phyloP scores from a whole-genome alignment of 1,140 invertebrate genomes.

The Trichomalopsis sarcophagae region DNA sequence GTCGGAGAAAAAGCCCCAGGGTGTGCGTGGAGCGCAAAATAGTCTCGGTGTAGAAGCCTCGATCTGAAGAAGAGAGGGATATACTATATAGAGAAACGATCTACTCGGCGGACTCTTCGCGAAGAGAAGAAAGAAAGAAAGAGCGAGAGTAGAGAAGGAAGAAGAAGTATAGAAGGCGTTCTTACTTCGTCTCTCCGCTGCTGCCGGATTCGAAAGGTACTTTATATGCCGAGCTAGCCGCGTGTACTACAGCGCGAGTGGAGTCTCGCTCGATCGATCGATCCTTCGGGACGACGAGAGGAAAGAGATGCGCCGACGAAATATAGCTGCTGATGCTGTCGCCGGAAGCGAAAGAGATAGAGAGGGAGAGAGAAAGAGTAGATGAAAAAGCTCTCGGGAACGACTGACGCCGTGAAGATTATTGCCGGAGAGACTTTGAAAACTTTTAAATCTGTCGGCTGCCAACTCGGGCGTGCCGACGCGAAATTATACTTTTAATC shows the following conservation, averaged over 20 bases:
- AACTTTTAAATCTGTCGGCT: slow-evolving; percentile 60
- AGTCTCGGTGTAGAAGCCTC: neutral
- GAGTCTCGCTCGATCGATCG: slow-evolving; percentile 56
- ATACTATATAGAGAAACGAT: neutral
- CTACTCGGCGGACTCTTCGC: neutral
- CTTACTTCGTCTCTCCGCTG: slow-evolving; percentile 18
- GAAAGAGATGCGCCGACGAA: slow-evolving; percentile 51
- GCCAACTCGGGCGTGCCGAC: slow-evolving; percentile 50
- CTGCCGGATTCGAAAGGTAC: slow-evolving; percentile 19
- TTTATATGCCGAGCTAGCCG: slow-evolving; percentile 8
- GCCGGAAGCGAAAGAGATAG: slow-evolving; percentile 11
- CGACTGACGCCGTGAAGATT: slow-evolving; percentile 34
- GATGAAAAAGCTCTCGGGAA: slow-evolving; percentile 19
- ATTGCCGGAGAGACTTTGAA: slow-evolving; percentile 48
- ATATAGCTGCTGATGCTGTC: slow-evolving; percentile 16
- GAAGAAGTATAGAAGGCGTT: slow-evolving; percentile 57
- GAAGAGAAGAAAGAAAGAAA: neutral
- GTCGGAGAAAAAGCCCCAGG: neutral
- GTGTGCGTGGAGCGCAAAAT: neutral
- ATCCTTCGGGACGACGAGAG: slow-evolving; percentile 61
- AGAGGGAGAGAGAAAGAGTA: slow-evolving; percentile 47
- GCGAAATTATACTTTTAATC: slow-evolving; percentile 65
- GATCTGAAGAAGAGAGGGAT: neutral
- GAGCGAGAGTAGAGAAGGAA: slow-evolving; percentile 50
- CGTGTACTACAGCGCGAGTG: neutral